These are phyloP conservation scores for Malaclemys terrapin DNA, from an alignment of 2,113 vertebrate genomes.

Conservation along the genomic window DNA sequence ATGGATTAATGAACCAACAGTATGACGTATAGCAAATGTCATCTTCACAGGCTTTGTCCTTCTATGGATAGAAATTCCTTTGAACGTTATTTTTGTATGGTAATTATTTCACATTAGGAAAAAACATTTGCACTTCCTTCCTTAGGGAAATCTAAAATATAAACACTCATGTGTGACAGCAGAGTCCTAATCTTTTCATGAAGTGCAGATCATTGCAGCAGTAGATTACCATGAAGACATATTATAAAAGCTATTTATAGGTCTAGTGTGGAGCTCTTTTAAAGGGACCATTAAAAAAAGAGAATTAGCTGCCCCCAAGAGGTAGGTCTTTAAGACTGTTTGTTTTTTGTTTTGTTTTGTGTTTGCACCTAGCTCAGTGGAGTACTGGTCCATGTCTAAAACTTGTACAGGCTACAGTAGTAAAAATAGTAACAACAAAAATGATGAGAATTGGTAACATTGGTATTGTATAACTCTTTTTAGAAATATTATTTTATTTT, in stretches of 20 bases:
- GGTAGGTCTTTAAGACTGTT: neutral
- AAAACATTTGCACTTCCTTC: neutral
- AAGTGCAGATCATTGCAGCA: neutral
- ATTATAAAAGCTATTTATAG: neutral
- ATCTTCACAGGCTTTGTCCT: neutral
- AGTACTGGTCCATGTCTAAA: neutral
- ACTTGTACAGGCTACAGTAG: neutral
- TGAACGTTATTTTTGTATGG: neutral
- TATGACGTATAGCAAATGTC: neutral
- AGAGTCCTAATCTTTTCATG: neutral
- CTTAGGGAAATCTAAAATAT: neutral
- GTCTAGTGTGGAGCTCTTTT: neutral
- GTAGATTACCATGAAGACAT: neutral
- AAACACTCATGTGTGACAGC: neutral
- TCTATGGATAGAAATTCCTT: neutral
- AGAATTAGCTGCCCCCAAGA: neutral
- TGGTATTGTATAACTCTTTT: neutral
- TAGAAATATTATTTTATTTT: neutral
- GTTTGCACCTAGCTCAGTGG: neutral
- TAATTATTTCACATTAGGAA: neutral
- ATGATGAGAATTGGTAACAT: neutral
- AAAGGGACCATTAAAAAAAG: neutral
- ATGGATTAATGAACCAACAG: neutral
- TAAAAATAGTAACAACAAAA: neutral
- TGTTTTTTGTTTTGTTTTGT: neutral